A percentile compares a stretch with the other conserved stretches of the same genome.
Evolutionary conservation across 92 coral and sea anemone genomes (phyloP).

Genomic region (Metridium senile): DNA sequence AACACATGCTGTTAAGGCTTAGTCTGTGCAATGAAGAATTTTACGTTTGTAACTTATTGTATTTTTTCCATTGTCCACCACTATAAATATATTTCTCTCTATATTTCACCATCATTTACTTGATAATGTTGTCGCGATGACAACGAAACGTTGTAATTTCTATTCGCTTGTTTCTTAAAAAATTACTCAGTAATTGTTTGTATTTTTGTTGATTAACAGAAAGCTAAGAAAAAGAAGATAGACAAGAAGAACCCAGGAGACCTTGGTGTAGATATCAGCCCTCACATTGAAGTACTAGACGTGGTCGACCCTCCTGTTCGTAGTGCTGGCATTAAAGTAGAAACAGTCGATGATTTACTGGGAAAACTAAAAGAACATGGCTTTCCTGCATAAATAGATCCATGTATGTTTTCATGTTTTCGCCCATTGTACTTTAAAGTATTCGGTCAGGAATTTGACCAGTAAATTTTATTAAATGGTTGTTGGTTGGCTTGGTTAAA

Average conservation of each 20-base stretch:
- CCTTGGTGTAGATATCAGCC: conserved; percentile 87
- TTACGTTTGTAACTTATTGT: too few relatives aligned
- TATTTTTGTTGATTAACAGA: conserved; percentile 47
- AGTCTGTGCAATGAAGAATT: too few relatives aligned
- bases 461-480: conserved; percentile 6
- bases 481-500: background rate
- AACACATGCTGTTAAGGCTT: too few relatives aligned
- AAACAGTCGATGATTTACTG: conserved; percentile 90
- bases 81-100: too few relatives aligned
- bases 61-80: too few relatives aligned
- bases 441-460: conserved; percentile 8
- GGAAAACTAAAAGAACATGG: conserved; percentile 89
- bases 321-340: conserved; percentile 94
- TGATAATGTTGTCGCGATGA: too few relatives aligned
- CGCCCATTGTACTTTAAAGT: background rate
- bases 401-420: background rate
- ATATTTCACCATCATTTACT: too few relatives aligned
- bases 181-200: background rate
- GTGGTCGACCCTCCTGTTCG: conserved; percentile 95
- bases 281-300: conserved; percentile 78
- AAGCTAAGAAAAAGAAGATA: conserved; percentile 98
- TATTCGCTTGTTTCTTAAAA: background rate
- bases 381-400: conserved; percentile 50
- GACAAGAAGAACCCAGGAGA: conserved; percentile 93
- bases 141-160: too few relatives aligned